These are phyloP conservation scores for Neodontobutis hainanensis DNA, from an alignment of 2,113 vertebrate genomes.

Conservation along the genomic window DNA sequence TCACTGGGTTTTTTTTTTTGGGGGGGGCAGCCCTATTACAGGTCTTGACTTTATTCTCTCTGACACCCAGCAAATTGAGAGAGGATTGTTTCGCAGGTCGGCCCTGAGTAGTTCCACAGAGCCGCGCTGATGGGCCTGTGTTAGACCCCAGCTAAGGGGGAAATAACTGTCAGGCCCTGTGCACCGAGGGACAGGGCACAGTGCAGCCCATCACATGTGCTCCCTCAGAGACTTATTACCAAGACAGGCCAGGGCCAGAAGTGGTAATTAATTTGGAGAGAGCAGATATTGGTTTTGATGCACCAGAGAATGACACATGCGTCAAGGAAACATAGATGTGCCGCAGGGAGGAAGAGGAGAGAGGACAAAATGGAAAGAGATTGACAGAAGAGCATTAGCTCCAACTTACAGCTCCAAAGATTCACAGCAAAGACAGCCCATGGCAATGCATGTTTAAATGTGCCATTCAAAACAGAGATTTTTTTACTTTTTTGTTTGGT, in stretches of 20 bases:
- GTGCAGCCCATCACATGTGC: slow-evolving; percentile 63
- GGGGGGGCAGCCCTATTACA: slow-evolving; percentile 40
- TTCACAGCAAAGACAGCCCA: slow-evolving; percentile 49
- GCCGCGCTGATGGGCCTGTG: slow-evolving; percentile 37
- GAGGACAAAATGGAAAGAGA: slow-evolving; percentile 4
- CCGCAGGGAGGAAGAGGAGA: slow-evolving; percentile 3
- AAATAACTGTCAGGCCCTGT: slow-evolving; percentile 49
- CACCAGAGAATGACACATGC: slow-evolving; percentile 65
- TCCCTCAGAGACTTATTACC: slow-evolving; percentile 82
- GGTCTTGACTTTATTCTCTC: slow-evolving; percentile 62
- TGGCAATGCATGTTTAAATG: slow-evolving; percentile 61
- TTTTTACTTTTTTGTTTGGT: slow-evolving; percentile 25
- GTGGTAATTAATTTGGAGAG: slow-evolving; percentile 79
- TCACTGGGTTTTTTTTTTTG: too few species aligned
- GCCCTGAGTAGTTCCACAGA: slow-evolving; percentile 58
- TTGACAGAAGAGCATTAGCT: slow-evolving; percentile 37
- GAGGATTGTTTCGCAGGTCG: slow-evolving; percentile 68
- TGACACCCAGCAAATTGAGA: slow-evolving; percentile 69
- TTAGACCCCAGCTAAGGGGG: slow-evolving; percentile 24
- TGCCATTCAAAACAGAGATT: slow-evolving; percentile 21
- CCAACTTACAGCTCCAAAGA: slow-evolving; percentile 44
- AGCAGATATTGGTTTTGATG: slow-evolving; percentile 81
- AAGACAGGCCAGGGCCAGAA: slow-evolving; percentile 72
- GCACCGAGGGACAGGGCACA: slow-evolving; percentile 42
- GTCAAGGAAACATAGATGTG: slow-evolving; percentile 3